Conservation (phyloP, 2,797 vertebrate species). For the Thaleichthys pacificus region DNA sequence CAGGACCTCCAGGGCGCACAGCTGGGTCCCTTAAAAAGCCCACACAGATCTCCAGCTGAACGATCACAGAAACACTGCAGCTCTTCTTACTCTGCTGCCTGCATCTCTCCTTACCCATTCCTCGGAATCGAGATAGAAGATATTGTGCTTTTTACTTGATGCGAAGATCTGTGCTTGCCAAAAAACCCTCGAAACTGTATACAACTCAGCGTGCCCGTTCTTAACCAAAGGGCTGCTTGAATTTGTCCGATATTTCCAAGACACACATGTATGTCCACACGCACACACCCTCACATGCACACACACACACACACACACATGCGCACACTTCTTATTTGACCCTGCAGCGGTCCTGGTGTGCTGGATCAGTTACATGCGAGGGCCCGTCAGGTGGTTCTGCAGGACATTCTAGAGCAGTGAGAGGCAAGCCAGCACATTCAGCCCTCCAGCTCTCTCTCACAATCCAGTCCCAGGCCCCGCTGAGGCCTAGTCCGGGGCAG, state of each 20-base stretch:
- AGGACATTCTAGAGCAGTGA: constrained; percentile 64
- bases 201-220: constrained; percentile 63
- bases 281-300: neutral
- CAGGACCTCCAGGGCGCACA: constrained; percentile 70
- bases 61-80: constrained; percentile 68
- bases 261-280: neutral
- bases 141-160: constrained; percentile 64
- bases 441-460: constrained; percentile 56
- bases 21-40: constrained; percentile 70
- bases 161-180: constrained; percentile 65
- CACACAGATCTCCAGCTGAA: constrained; percentile 45
- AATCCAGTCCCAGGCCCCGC: constrained; percentile 63
- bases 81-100: constrained; percentile 63
- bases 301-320: constrained; percentile 55
- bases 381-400: constrained; percentile 71
- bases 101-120: constrained; percentile 39
- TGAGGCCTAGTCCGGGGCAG: constrained; percentile 68
- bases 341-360: constrained; percentile 55
- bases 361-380: constrained; percentile 72
- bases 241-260: constrained; percentile 68
- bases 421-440: constrained; percentile 63
- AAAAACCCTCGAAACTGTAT: constrained; percentile 68
- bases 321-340: constrained; percentile 55
- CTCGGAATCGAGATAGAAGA: constrained; percentile 58
- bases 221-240: constrained; percentile 60